Evolutionary conservation across 1,140 invertebrate genomes (phyloP).

Genomic region (Zaprionus tsacasi): DNA sequence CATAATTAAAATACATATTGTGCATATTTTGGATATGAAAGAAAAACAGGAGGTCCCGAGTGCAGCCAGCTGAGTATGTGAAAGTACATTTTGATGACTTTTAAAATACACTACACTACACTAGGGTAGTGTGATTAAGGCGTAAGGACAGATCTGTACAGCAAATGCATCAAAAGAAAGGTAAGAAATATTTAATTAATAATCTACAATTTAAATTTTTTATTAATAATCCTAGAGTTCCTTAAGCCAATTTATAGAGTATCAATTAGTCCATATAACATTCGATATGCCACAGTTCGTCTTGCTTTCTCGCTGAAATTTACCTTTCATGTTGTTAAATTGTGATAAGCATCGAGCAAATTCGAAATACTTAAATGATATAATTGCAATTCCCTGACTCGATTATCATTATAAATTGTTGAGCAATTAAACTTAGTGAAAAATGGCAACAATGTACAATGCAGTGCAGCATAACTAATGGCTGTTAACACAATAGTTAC

Average conservation of each 20-base stretch:
- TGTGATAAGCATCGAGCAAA: neutral
- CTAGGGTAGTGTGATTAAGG: neutral
- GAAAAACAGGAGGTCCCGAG: conserved; percentile 16
- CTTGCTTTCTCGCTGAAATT: neutral
- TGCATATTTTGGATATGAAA: conserved; percentile 42
- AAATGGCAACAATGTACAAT: neutral
- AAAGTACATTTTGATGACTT: conserved; percentile 12
- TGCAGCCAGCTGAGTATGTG: conserved; percentile 11
- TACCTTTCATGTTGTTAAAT: neutral
- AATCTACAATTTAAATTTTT: too few species aligned
- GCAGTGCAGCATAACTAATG: conserved; percentile 12
- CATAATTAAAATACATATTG: conserved; percentile 75
- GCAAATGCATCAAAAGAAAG: too few species aligned
- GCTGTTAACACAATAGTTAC: conserved; percentile 1
- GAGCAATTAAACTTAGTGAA: neutral
- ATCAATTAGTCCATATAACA: neutral
- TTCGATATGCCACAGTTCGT: neutral
- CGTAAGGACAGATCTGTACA: neutral
- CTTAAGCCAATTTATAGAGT: neutral
- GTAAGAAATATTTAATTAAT: too few species aligned
- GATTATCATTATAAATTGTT: neutral
- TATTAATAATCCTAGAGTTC: too few species aligned
- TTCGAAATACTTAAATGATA: neutral
- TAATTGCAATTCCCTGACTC: neutral
- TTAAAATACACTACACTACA: neutral